Evolutionary conservation across 92 coral and sea anemone genomes (phyloP).

Genomic region (Phenganax marumi): DNA sequence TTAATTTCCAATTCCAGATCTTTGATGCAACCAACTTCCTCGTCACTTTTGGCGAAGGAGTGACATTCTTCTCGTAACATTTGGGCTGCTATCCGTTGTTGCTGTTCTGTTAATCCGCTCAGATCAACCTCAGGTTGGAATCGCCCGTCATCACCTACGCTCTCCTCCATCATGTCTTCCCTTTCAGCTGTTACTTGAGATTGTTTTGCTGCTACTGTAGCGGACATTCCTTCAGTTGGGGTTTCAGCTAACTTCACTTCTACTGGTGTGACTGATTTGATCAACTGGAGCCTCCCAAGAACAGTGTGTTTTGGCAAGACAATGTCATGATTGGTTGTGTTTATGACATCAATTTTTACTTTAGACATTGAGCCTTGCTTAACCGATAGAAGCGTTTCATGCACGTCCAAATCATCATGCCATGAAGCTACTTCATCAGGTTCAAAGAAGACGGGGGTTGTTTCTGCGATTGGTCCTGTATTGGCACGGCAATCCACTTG

Average conservation of each 20-base stretch:
- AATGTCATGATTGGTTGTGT: slow-evolving; percentile 46
- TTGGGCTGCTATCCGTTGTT: background rate
- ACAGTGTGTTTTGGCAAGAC: slow-evolving; percentile 30
- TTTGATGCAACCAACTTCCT: slow-evolving; percentile 4
- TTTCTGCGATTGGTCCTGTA: slow-evolving; percentile 40
- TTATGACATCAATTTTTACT: slow-evolving; percentile 41
- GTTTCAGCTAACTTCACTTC: slow-evolving; percentile 42
- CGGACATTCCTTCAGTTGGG: no score
- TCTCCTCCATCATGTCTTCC: background rate
- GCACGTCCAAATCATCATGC: slow-evolving; percentile 44
- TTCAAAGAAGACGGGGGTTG: slow-evolving; percentile 47
- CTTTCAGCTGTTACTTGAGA: background rate
- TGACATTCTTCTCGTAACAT: slow-evolving; percentile 3
- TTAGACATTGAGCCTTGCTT: slow-evolving; percentile 42
- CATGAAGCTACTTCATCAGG: slow-evolving; percentile 50
- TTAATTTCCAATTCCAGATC: slow-evolving; percentile 11
- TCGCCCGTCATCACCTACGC: background rate
- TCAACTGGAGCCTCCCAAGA: slow-evolving; percentile 46
- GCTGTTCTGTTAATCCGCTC: background rate
- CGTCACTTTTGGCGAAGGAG: slow-evolving; percentile 31
- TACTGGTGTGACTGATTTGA: slow-evolving; percentile 38
- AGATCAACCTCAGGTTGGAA: slow-evolving; percentile 5
- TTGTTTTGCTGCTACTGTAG: background rate
- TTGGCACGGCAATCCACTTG: slow-evolving; percentile 39
- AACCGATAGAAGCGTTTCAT: slow-evolving; percentile 41